Percentiles rank a stretch among this genome's conserved stretches.
phyloP scores from a whole-genome alignment of 1,140 invertebrate species.

The Pseudomyrmex dendroicus region DNA sequence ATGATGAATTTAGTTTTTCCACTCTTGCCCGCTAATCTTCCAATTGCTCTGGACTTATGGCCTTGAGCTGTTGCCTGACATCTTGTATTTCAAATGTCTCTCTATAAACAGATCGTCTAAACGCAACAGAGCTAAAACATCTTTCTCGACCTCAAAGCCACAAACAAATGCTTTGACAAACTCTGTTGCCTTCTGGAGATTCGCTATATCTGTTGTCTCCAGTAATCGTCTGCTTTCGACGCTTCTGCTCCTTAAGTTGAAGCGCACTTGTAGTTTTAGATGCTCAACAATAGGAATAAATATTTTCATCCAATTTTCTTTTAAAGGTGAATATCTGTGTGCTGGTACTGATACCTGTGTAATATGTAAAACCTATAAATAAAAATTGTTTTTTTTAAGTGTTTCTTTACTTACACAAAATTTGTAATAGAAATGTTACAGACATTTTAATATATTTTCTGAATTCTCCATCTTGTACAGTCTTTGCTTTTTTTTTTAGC shows the following conservation, averaged over 20 bases:
- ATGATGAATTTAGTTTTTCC: constrained; percentile 99
- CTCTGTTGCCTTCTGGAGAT: constrained; percentile 98
- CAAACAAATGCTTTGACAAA: constrained; percentile 98
- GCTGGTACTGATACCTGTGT: constrained; percentile 88
- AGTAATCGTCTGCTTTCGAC: constrained; percentile 93
- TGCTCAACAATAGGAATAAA: constrained; percentile 98
- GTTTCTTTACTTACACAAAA: background rate
- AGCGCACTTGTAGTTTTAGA: constrained; percentile 96
- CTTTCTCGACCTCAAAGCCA: constrained; percentile 99
- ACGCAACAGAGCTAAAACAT: constrained; percentile 96
- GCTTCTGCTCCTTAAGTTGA: constrained; percentile 95
- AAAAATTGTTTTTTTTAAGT: constrained; percentile 61
- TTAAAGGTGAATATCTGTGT: constrained; percentile 95
- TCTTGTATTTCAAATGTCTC: constrained; percentile 98
- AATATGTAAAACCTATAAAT: constrained; percentile 53
- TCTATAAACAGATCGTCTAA: constrained; percentile 99
- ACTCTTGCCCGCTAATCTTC: constrained; percentile 97
- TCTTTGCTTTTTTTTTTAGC: constrained; percentile 86
- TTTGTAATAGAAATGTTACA: background rate
- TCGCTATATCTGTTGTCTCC: constrained; percentile 94
- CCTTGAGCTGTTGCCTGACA: constrained; percentile 97
- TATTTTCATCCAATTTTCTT: constrained; percentile 99
- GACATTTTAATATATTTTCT: background rate
- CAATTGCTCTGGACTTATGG: constrained; percentile 97
- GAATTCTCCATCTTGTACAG: constrained; percentile 82